These are phyloP conservation scores for Tetragnatha versicolor DNA, from an alignment of 1,140 invertebrate species.

Conservation along the genomic window DNA sequence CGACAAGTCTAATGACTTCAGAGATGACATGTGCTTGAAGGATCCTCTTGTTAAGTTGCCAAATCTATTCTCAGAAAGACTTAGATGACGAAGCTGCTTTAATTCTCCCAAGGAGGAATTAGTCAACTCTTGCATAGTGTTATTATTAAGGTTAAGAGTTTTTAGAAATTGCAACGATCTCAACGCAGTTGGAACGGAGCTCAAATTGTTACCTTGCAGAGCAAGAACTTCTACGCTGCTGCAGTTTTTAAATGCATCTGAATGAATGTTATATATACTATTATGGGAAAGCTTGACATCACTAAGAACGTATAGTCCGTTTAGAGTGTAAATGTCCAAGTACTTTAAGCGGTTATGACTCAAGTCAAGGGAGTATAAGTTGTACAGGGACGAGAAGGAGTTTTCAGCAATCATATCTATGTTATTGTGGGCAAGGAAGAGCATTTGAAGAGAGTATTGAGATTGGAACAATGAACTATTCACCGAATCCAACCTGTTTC, in stretches of 20 bases:
- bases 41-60: conserved; percentile 72
- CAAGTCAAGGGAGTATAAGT: conserved; percentile 80
- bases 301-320: conserved; percentile 82
- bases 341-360: conserved; percentile 80
- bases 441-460: conserved; percentile 57
- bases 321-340: conserved; percentile 81
- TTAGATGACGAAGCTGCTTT: conserved; percentile 81
- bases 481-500: conserved; percentile 81
- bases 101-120: conserved; percentile 62
- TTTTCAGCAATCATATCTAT: conserved; percentile 58
- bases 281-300: conserved; percentile 86
- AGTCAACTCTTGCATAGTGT: conserved; percentile 72
- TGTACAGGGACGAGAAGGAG: conserved; percentile 80
- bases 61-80: conserved; percentile 80
- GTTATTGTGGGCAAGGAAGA: conserved; percentile 59
- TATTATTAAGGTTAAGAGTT: conserved; percentile 82
- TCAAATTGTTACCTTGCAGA: conserved; percentile 58
- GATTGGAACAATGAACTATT: conserved; percentile 78
- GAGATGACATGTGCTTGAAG: conserved; percentile 79
- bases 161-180: conserved; percentile 71
- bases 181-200: conserved; percentile 58
- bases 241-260: conserved; percentile 59
- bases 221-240: conserved; percentile 60
- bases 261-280: conserved; percentile 63
- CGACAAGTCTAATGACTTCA: conserved; percentile 85